Conservation (phyloP, 2,888 invertebrate genomes). For the Caenorhabditis sp. region DNA sequence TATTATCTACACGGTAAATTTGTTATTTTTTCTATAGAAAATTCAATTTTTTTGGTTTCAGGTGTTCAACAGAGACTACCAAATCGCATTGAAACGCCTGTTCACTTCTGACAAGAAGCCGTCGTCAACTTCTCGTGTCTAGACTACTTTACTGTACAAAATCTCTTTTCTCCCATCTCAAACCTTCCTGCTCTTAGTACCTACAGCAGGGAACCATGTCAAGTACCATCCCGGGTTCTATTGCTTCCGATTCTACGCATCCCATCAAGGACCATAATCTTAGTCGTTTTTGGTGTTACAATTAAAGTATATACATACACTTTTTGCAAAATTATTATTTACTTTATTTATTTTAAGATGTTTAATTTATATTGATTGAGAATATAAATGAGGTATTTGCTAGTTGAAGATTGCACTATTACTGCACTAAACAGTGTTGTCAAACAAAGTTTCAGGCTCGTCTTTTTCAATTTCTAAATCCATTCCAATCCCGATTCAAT, state of each 20-base stretch:
- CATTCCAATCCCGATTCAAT: conserved; percentile 9
- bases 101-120: conserved; percentile 74
- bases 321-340: too few species aligned
- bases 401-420: too few species aligned
- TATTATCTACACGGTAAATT: conserved; percentile 81
- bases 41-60: conserved; percentile 39
- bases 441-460: conserved; percentile 25
- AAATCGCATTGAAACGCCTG: conserved; percentile 82
- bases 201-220: conserved; percentile 33
- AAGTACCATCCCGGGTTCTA: conserved; percentile 48
- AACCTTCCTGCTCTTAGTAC: conserved; percentile 2
- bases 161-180: background rate
- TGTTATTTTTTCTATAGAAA: background rate
- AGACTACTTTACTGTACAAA: conserved; percentile 22
- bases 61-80: conserved; percentile 83
- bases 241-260: conserved; percentile 24
- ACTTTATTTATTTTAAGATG: too few species aligned
- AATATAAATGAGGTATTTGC: too few species aligned
- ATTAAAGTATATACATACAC: too few species aligned
- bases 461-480: too few species aligned
- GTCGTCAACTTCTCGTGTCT: conserved; percentile 53
- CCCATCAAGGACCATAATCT: conserved; percentile 26
- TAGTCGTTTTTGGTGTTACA: conserved; percentile 27
- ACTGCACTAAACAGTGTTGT: too few species aligned
- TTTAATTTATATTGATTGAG: too few species aligned